phyloP scores from a whole-genome alignment of 2,888 invertebrate genomes.

The Podotricha telesiphe region DNA sequence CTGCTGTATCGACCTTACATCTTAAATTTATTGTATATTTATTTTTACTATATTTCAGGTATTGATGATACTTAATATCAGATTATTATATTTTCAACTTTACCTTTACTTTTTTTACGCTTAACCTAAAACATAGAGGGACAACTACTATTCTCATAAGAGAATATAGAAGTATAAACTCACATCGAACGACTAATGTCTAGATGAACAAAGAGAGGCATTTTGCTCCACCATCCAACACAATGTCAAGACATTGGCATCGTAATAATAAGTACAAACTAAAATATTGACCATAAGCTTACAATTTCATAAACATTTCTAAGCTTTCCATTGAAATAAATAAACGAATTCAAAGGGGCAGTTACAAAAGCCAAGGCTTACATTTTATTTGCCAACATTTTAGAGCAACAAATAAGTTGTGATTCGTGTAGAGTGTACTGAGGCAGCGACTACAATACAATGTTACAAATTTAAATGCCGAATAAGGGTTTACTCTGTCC shows the following conservation, averaged over 20 bases:
- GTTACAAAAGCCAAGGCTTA: conserved; percentile 15
- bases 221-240: too few relatives aligned
- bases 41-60: background rate
- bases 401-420: conserved; percentile 21
- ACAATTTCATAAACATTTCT: background rate
- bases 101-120: too few relatives aligned
- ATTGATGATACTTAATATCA: background rate
- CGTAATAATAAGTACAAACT: too few relatives aligned
- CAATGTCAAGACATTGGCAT: too few relatives aligned
- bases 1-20: background rate
- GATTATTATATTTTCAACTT: too few relatives aligned
- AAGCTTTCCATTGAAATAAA: conserved; percentile 11
- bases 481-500: conserved; percentile 22
- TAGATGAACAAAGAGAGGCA: too few relatives aligned
- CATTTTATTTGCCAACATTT: conserved; percentile 23
- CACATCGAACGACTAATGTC: too few relatives aligned
- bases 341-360: conserved; percentile 24
- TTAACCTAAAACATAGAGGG: too few relatives aligned
- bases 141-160: too few relatives aligned
- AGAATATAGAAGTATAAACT: too few relatives aligned
- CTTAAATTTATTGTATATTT: conserved; percentile 3
- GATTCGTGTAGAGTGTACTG: conserved; percentile 14
- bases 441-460: conserved; percentile 14
- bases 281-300: background rate
- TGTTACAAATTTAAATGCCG: conserved; percentile 16